Evolutionary conservation across 2,888 invertebrate genomes (phyloP), one percentile per base, ranked within the genome.

Genomic region (Hyppa rectilinea): DNA sequence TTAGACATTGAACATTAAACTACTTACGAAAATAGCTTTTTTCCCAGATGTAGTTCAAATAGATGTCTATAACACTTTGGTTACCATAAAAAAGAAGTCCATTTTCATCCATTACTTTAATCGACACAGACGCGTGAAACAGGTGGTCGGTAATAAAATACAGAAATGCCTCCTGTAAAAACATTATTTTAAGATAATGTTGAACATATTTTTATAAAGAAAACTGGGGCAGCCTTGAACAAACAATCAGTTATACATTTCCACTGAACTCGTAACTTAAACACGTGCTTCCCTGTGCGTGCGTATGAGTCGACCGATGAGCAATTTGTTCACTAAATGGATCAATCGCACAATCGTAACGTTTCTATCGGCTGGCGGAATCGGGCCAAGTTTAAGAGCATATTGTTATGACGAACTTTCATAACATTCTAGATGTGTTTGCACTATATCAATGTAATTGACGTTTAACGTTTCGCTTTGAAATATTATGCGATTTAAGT

Each of bases 221-320:
- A 85, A 85, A 80, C 76, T 82, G 58, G 84, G 85, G 75, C 85
- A 85, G 73, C 85, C 82, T 83, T 85, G 71, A 75, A 77, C 78
- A 78, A 85, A 83, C 86, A 83, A 85, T 85, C 84, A 76, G 75
- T 76, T 80, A 75, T 80, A 78, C 73, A 78, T 85, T 83, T 85
- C 80, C 71, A 80, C 74, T 71, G 70, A 80, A 82, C 74, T 78
- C 75, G 61, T 80, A 80, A 80, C 73, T 83, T 83, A 73, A 76
- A 82, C 85, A 83, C 80, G 74, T 79, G 80, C 67, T 79, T 73
- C 71, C 63, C 75, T 74, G 58, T 60, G 75, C 67, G 71, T 81
- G 76, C 72, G 78, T 71, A 75, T 67, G 75, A 55, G 68, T 64
- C 59, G 69, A 26, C 60, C 68, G 75, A 83, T 75, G 76, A 80